Percentiles rank a stretch among this genome's conserved stretches.
Conservation (phyloP, 1,140 invertebrate species). For the Schlechtendalia chinensis region DNA sequence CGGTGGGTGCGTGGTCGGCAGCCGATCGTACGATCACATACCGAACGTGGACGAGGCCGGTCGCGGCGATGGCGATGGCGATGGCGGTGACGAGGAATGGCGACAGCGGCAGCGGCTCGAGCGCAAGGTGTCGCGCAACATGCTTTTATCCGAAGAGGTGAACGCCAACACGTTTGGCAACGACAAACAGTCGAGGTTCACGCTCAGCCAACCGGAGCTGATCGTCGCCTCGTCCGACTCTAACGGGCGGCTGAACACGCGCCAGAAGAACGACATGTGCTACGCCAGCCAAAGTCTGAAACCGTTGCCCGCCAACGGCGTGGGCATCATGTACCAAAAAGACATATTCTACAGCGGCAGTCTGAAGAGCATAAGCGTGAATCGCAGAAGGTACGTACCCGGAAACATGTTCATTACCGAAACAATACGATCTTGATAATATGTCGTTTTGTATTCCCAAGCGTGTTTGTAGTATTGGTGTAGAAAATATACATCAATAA, state of each 20-base stretch:
- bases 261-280: constrained; percentile 43
- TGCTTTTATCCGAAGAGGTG: constrained; percentile 36
- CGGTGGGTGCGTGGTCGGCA: background rate
- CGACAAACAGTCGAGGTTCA: constrained; percentile 23
- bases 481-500: too few species aligned
- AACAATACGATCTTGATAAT: too few species aligned
- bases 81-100: constrained; percentile 7
- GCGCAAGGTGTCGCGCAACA: constrained; percentile 3
- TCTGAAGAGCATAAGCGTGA: constrained; percentile 62
- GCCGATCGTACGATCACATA: background rate
- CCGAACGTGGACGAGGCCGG: background rate
- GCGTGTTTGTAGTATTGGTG: too few species aligned
- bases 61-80: constrained; percentile 48
- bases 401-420: too few species aligned
- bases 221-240: constrained; percentile 51
- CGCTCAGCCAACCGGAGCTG: constrained; percentile 65
- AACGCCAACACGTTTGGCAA: constrained; percentile 32
- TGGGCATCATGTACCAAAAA: constrained; percentile 73
- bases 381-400: constrained; percentile 53
- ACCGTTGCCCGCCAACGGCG: background rate
- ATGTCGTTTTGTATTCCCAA: too few species aligned
- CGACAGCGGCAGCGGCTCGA: constrained; percentile 47
- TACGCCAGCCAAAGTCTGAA: constrained; percentile 44
- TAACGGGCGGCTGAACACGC: constrained; percentile 54
- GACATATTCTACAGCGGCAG: constrained; percentile 86